Percentiles rank a stretch among this genome's conserved stretches.
These are phyloP conservation scores for Pollimyrus isidori DNA, from an alignment of 2,113 vertebrate species.

Conservation along the genomic window DNA sequence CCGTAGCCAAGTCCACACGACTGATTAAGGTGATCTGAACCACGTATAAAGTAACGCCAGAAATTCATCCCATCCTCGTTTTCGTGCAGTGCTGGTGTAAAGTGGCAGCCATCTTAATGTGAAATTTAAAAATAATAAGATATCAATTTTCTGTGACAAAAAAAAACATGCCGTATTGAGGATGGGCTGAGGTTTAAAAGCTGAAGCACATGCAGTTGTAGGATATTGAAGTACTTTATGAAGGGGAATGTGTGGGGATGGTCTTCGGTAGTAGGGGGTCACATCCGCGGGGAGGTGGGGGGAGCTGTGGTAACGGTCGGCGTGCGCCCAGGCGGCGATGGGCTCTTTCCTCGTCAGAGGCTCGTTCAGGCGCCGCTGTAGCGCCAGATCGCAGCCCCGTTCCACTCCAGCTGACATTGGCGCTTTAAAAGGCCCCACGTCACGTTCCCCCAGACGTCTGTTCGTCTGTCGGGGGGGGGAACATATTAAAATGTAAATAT, in stretches of 20 bases:
- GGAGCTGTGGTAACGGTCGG: background rate
- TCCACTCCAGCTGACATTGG: background rate
- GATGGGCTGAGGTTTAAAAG: background rate
- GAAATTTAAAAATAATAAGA: no score
- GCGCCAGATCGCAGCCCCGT: background rate
- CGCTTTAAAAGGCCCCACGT: background rate
- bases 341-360: slow-evolving; percentile 1
- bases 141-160: no score
- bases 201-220: background rate
- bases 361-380: background rate
- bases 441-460: background rate
- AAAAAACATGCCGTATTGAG: background rate
- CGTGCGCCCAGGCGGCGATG: background rate
- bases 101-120: background rate
- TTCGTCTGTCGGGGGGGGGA: background rate
- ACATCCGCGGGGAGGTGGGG: background rate
- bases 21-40: background rate
- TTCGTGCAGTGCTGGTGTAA: background rate
- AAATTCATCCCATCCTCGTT: background rate
- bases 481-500: background rate
- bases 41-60: background rate
- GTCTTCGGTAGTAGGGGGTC: background rate
- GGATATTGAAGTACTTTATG: background rate
- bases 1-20: background rate
- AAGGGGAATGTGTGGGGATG: background rate